Evolutionary conservation across 1,140 invertebrate species (phyloP).

Genomic region (Drosophila obscura): DNA sequence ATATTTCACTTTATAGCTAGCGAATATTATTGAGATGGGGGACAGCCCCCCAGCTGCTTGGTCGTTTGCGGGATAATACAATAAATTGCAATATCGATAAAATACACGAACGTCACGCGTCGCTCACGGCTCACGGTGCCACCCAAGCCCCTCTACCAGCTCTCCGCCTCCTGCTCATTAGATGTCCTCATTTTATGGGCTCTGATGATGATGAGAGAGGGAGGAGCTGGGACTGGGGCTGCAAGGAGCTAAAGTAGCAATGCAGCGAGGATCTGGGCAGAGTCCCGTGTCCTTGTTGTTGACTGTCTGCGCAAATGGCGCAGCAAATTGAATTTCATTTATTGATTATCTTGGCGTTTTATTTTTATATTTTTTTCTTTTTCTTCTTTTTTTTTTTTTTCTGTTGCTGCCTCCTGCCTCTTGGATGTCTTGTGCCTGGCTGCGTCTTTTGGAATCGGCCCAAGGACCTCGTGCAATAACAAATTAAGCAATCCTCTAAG

Average conservation of each 20-base stretch:
- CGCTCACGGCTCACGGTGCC: constrained; percentile 58
- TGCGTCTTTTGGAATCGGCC: constrained; percentile 44
- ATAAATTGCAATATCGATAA: constrained; percentile 83
- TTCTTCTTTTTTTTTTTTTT: constrained; percentile 26
- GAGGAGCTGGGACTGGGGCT: not conserved
- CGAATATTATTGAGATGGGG: constrained; percentile 61
- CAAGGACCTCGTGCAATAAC: constrained; percentile 28
- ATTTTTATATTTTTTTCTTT: constrained; percentile 59
- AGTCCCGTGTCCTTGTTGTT: constrained; percentile 30
- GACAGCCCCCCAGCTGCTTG: not conserved
- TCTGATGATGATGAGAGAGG: constrained; percentile 11
- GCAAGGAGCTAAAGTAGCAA: not conserved
- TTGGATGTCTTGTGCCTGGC: constrained; percentile 6
- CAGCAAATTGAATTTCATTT: constrained; percentile 83
- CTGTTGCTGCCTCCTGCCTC: constrained; percentile 12
- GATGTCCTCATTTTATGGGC: constrained; percentile 60
- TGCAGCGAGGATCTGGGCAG: constrained; percentile 31
- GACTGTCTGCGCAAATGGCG: constrained; percentile 79
- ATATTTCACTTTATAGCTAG: constrained; percentile 79
- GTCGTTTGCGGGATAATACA: constrained; percentile 60
- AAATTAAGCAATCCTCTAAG: too few species aligned
- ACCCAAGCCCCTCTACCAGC: not conserved
- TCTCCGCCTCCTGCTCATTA: constrained; percentile 32
- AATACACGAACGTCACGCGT: constrained; percentile 77
- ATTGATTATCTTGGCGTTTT: constrained; percentile 81